Evolutionary conservation across 2,888 invertebrate species (phyloP).

Genomic region (Archips crataeganus): DNA sequence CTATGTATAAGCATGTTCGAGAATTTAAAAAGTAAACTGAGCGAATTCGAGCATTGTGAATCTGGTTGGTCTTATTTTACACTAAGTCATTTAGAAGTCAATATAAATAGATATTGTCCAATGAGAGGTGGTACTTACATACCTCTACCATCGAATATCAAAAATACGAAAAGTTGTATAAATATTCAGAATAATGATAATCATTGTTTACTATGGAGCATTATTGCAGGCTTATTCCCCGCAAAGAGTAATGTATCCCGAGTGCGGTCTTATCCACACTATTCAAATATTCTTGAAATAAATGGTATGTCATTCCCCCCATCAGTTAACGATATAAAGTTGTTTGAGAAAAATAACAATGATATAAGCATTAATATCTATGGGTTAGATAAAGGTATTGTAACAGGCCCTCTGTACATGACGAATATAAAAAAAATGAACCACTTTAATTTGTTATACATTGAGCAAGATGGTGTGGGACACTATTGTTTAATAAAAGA

Average conservation of each 20-base stretch:
- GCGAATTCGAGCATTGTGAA: constrained; percentile 39
- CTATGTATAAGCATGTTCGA: neutral
- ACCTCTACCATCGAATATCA: neutral
- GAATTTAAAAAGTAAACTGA: constrained; percentile 17
- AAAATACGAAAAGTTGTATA: neutral
- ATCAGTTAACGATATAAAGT: neutral
- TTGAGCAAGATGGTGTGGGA: constrained; percentile 37
- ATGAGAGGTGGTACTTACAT: constrained; percentile 1
- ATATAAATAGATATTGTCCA: constrained; percentile 32
- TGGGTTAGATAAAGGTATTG: neutral
- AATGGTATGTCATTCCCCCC: neutral
- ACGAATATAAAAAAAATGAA: constrained; percentile 34
- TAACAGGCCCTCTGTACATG: neutral
- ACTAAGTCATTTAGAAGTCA: constrained; percentile 42
- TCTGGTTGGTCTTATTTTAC: constrained; percentile 40
- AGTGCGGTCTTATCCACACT: neutral
- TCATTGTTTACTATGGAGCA: neutral
- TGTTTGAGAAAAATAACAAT: neutral
- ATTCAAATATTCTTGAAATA: neutral
- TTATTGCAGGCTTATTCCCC: neutral
- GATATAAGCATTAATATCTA: constrained; percentile 2
- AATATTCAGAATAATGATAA: constrained; percentile 6
- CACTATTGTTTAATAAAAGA: constrained; percentile 48
- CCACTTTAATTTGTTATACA: constrained; percentile 45
- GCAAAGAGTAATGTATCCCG: neutral